Evolutionary conservation across 1,140 invertebrate genomes (phyloP), one percentile per base, ranked within the genome.

Genomic region (Tetragonula clypearis): DNA sequence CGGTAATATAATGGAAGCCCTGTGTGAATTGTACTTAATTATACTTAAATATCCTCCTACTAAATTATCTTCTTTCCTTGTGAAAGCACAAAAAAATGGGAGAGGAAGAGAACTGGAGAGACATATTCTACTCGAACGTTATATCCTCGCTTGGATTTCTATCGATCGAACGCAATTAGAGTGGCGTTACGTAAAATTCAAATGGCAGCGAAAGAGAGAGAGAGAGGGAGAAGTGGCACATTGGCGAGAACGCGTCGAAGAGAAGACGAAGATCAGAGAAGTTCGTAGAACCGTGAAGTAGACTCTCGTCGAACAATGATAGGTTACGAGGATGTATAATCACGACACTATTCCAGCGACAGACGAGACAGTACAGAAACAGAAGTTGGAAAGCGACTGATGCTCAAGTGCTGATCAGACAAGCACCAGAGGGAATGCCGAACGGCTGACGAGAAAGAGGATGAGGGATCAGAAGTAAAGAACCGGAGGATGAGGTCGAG

Each of bases 251-350:
- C 60, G 60, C 60, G 60, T 12, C 23, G 21, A 1, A 62, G 60
- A 62, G 60, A 62, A 62, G 60, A 62, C 60, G 60, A 62, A 62
- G 23, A 62, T 62, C 60, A 62, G 60, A 62, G 60, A n/a, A 62
- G 60, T n/a, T 62, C 23, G 60, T 14, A 26, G n/a, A 8, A n/a
- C 62, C 2, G 26, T 6, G 14, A 66, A 66, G n/a, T n/a, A 66
- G 62, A 66, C 14, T 66, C n/a, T 26, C 15, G n/a, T 66, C n/a
- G 26, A 68, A 35, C 17, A 30, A 68, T 17, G 66, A 68, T 30
- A 68, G 26, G 66, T 68, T 30, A 30, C 26, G 26, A 21, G 66
- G 66, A 26, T 68, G 69, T 60, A 73, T 81, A 81, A 81, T 81
- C 79, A 49, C 68, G 55, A 60, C 55, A 56, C 68, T 23, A 35